Evolutionary conservation across 2,797 vertebrate genomes (phyloP).

Genomic region (Lophius americanus): DNA sequence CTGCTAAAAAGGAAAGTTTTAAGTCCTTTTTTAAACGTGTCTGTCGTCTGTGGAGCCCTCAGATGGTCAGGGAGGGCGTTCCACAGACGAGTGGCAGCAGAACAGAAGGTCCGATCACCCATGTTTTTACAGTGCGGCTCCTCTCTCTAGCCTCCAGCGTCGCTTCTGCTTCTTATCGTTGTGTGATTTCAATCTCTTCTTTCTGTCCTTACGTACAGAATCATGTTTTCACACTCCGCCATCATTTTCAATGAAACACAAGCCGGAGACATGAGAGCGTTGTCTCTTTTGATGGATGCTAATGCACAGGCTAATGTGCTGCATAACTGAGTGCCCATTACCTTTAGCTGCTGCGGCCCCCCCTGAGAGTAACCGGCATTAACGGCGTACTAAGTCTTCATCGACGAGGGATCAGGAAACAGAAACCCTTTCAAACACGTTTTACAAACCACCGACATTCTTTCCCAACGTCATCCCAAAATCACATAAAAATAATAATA

Average conservation of each 20-base stretch:
- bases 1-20: no score
- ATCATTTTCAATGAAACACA: constrained; percentile 16
- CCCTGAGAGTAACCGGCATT: constrained; percentile 73
- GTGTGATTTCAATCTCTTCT: constrained; percentile 4
- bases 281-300: constrained; percentile 40
- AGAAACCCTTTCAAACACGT: no score
- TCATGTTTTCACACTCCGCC: constrained; percentile 10
- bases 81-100: no score
- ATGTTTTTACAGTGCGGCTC: no score
- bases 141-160: no score
- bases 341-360: constrained; percentile 78
- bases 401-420: constrained; percentile 52
- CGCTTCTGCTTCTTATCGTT: not conserved
- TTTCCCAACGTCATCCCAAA: not conserved
- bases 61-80: no score
- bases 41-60: no score
- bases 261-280: constrained; percentile 19
- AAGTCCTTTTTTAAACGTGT: no score
- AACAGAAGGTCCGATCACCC: no score
- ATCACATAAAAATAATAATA: not conserved
- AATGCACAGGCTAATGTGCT: constrained; percentile 32
- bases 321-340: constrained; percentile 37
- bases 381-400: constrained; percentile 73
- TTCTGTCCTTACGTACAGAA: not conserved
- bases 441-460: no score